Conservation (phyloP, 2,113 vertebrate genomes). For the Spheniscus mendiculus region DNA sequence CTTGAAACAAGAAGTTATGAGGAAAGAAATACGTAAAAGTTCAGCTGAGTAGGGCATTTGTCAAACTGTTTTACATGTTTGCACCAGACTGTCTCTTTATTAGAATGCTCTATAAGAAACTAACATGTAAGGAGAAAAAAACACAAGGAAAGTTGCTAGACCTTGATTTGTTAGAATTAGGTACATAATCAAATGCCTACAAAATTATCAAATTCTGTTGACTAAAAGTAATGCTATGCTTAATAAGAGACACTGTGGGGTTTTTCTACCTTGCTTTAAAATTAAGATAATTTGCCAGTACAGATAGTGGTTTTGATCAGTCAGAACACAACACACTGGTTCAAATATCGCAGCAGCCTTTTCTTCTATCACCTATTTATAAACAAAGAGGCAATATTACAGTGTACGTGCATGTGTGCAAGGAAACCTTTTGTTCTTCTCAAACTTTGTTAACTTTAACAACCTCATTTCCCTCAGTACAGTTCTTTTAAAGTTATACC, state of each 20-base stretch:
- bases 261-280: not conserved
- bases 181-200: not conserved
- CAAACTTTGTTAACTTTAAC: not conserved
- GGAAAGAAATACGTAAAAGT: not conserved
- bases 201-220: not conserved
- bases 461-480: not conserved
- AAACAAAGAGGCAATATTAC: not conserved
- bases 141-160: not conserved
- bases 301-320: not conserved
- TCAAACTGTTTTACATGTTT: not conserved
- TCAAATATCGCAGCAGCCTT: not conserved
- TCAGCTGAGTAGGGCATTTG: not conserved
- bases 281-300: not conserved
- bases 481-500: not conserved
- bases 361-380: not conserved
- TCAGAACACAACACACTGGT: not conserved
- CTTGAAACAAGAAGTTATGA: constrained; percentile 24
- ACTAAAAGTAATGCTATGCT: not conserved
- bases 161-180: not conserved
- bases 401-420: rapidly evolving
- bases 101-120: not conserved
- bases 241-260: not conserved
- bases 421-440: not conserved
- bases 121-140: not conserved
- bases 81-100: not conserved